A percentile compares a stretch with the other conserved stretches of the same genome.
phyloP scores from a whole-genome alignment of 1,140 invertebrate species.

The Temnothorax longispinosus region DNA sequence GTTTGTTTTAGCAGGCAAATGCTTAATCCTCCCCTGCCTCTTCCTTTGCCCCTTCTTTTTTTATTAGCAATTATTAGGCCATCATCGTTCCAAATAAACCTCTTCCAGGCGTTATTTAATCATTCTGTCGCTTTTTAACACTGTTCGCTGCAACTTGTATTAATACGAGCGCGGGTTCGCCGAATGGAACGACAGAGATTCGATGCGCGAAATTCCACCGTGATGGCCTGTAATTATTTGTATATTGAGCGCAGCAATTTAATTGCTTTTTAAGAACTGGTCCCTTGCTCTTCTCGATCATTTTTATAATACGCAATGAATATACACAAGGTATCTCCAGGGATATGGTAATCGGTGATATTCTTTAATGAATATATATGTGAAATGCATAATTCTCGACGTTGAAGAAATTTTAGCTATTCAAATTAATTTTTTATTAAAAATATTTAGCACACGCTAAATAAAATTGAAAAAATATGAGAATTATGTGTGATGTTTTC shows the following conservation, averaged over 20 bases:
- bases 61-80: slow-evolving; percentile 69
- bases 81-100: slow-evolving; percentile 63
- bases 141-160: slow-evolving; percentile 15
- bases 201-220: slow-evolving; percentile 45
- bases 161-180: not conserved
- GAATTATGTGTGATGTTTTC: not conserved
- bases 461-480: not conserved
- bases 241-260: slow-evolving; percentile 35
- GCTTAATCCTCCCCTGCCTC: slow-evolving; percentile 28
- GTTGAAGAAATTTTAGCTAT: not conserved
- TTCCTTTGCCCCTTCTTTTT: not conserved
- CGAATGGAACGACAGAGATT: slow-evolving; percentile 34
- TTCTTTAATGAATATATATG: slow-evolving; percentile 35
- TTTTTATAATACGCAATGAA: slow-evolving; percentile 57
- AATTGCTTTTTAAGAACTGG: slow-evolving; percentile 48
- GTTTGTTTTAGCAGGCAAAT: slow-evolving; percentile 46
- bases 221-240: slow-evolving; percentile 49
- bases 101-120: slow-evolving; percentile 61
- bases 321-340: slow-evolving; percentile 44
- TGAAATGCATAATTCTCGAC: slow-evolving; percentile 34
- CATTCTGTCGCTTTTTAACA: slow-evolving; percentile 54
- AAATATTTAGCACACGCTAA: not conserved
- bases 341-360: slow-evolving; percentile 18
- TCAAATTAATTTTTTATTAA: slow-evolving; percentile 24
- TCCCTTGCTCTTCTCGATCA: not conserved